Conservation (phyloP, 2,888 invertebrate genomes). For the Cerastis rubricosa region DNA sequence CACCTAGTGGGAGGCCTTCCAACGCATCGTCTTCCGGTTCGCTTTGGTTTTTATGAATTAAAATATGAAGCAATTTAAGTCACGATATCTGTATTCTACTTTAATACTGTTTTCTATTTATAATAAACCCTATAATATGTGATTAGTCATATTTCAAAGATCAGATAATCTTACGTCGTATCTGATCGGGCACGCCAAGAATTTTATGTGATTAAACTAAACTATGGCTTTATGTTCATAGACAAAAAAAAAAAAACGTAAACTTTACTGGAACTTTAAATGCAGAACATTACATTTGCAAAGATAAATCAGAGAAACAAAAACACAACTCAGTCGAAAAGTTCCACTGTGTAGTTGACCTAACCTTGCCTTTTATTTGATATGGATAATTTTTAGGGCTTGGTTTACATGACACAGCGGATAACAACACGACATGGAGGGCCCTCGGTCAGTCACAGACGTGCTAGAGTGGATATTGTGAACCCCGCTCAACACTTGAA, state of each 20-base stretch:
- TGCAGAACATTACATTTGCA: conserved; percentile 24
- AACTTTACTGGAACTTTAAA: conserved; percentile 3
- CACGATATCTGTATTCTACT: neutral
- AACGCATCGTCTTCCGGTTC: too few relatives aligned
- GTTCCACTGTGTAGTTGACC: conserved; percentile 19
- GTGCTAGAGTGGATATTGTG: conserved; percentile 76
- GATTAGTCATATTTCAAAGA: neutral
- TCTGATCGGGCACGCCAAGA: neutral
- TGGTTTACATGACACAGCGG: conserved; percentile 67
- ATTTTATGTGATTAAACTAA: neutral
- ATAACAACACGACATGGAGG: conserved; percentile 58
- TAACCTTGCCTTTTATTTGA: conserved; percentile 32
- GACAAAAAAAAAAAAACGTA: neutral
- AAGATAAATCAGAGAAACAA: conserved; percentile 13
- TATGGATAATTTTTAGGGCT: conserved; percentile 40
- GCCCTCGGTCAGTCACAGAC: conserved; percentile 69
- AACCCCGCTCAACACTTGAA: conserved; percentile 59
- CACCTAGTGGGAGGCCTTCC: too few relatives aligned
- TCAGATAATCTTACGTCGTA: neutral
- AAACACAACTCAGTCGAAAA: neutral
- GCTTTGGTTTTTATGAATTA: neutral
- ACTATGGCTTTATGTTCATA: neutral
- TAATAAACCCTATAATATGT: neutral
- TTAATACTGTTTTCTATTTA: neutral
- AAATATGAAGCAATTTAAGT: neutral